Conservation (phyloP, 2,888 invertebrate species). For the Rhingia rostrata region DNA sequence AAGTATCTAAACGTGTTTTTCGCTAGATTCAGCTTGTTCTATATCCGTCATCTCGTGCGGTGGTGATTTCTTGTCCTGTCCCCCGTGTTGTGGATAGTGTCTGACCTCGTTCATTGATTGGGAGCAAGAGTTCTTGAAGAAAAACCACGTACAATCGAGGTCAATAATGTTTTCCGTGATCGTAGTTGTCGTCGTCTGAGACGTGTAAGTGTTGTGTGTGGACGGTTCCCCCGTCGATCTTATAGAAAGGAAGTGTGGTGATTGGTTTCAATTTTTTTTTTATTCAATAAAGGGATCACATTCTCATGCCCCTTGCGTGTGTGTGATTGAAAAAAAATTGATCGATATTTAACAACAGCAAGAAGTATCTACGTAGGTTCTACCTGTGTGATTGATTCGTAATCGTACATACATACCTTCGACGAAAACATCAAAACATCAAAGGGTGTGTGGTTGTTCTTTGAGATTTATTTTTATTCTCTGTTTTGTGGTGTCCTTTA, state of each 20-base stretch:
- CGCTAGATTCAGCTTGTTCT: not conserved
- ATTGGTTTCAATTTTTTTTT: conserved; percentile 52
- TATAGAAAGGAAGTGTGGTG: conserved; percentile 65
- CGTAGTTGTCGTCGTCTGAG: conserved; percentile 43
- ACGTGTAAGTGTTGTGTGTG: conserved; percentile 25
- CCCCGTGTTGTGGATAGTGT: conserved; percentile 22
- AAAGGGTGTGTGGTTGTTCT: conserved; percentile 70
- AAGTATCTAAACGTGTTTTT: conserved; percentile 25
- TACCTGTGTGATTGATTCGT: conserved; percentile 68
- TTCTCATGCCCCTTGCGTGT: conserved; percentile 40
- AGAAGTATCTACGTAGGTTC: conserved; percentile 29
- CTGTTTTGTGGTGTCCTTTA: conserved; percentile 1
- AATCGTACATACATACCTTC: conserved; percentile 26
- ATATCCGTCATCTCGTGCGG: conserved; percentile 27
- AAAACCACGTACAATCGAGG: conserved; percentile 68
- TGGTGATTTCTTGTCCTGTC: conserved; percentile 31
- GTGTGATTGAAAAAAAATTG: conserved; percentile 36
- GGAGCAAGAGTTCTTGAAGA: conserved; percentile 30
- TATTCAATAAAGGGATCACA: conserved; percentile 64
- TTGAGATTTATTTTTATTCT: not conserved
- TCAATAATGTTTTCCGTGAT: conserved; percentile 70
- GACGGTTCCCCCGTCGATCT: conserved; percentile 8
- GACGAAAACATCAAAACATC: conserved; percentile 58
- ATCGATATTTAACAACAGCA: conserved; percentile 59
- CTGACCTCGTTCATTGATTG: conserved; percentile 64